Conservation (phyloP, 1,140 invertebrate genomes). For the Drosophila kohkoa region DNA sequence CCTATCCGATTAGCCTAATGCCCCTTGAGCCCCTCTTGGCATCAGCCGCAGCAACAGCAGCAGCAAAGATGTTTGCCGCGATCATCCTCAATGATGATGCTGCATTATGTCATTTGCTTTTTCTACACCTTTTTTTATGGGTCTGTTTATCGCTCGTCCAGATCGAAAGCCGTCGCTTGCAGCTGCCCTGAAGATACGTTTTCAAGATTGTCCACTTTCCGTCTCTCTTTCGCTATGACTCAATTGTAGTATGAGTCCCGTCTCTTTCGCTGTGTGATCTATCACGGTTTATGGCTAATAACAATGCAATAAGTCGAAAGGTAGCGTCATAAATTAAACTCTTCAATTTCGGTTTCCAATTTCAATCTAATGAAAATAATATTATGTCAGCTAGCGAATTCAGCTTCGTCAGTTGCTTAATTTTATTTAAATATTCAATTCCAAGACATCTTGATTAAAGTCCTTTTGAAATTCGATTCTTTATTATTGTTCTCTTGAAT, state of each 20-base stretch:
- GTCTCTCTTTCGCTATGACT: constrained; percentile 21
- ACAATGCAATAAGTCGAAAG: constrained; percentile 18
- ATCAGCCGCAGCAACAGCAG: not conserved
- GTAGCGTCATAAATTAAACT: constrained; percentile 13
- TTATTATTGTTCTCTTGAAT: not conserved
- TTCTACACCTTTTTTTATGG: constrained; percentile 69
- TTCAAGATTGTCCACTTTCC: constrained; percentile 3
- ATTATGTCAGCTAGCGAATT: not conserved
- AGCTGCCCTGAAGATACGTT: constrained; percentile 57
- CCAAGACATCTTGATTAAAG: not conserved
- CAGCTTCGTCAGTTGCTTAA: constrained; percentile 1
- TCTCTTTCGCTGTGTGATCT: constrained; percentile 7
- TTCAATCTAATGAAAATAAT: constrained; percentile 13
- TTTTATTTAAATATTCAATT: not conserved
- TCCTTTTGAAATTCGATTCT: constrained; percentile 1
- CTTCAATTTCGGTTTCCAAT: constrained; percentile 16
- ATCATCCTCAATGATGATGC: constrained; percentile 63
- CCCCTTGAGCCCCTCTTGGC: constrained; percentile 39
- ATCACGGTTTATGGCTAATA: constrained; percentile 12
- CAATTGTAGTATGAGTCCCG: constrained; percentile 10
- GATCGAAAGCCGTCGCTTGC: constrained; percentile 54
- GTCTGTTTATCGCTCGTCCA: constrained; percentile 43
- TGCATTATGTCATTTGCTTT: constrained; percentile 81
- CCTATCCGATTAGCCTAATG: constrained; percentile 81
- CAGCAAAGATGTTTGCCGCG: constrained; percentile 30